Evolutionary conservation across 2,888 invertebrate genomes (phyloP), one percentile per base, ranked within the genome.

Genomic region (Synanthedon vespiformis): DNA sequence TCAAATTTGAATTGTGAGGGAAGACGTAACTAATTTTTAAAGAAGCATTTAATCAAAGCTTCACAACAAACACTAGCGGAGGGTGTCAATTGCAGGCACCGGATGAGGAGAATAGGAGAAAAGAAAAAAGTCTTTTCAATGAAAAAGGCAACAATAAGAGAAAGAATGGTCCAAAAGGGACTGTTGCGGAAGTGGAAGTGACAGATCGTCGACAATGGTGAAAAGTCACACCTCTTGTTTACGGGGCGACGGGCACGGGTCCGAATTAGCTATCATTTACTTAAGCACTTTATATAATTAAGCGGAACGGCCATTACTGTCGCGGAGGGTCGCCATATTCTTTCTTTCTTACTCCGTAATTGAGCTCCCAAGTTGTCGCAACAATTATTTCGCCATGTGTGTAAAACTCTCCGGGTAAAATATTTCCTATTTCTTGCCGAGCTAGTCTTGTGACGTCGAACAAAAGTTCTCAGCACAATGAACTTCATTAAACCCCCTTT

Each of bases 161-260:
- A 76, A 77, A 78, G 75, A 82, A 78, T 76, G 69, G 68, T 69
- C 64, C 65, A 68, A 72, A 74, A 77, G 79, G 74, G 73, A 68
- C 72, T 66, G 57, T 64, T 55, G 52, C 79, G 87, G 87, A 86
- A 85, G 69, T 86, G 86, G 76, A 80, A 80, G 78, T 86, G 87
- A 86, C 86, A 87, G 87, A 86, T 84, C 80, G 76, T 70, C 78
- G 79, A 77, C 83, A 80, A 81, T 82, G 84, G 83, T 77, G 76
- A 72, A 78, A 86, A 85, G 85, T 86, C 85, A 86, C 87, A 87
- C 87, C 84, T 85, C 84, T 78, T 84, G 86, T 83, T 85, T 81
- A 82, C 84, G 80, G 79, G 64, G 64, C 74, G 62, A 56, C 71
- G 77, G 65, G 77, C 76, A 72, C 76, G 67, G 54, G 63, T 61